These are phyloP conservation scores for Beris chalybata DNA, from an alignment of 2,888 invertebrate species.

Conservation along the genomic window DNA sequence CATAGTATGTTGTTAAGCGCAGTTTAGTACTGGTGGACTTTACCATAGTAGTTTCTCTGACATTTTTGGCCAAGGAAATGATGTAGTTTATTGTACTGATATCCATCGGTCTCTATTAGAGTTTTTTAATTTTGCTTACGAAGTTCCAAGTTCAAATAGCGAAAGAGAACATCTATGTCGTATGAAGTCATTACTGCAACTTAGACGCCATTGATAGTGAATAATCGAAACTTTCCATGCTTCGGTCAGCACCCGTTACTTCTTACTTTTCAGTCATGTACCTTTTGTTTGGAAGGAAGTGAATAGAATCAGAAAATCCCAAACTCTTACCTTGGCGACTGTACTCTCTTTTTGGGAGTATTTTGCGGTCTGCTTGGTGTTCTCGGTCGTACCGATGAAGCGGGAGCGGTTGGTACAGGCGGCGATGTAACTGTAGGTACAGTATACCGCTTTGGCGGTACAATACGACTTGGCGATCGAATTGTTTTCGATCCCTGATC, in stretches of 20 bases:
- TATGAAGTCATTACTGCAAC: too few species aligned
- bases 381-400: constrained; percentile 39
- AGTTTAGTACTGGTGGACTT: too few species aligned
- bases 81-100: too few species aligned
- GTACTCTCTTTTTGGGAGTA: constrained; percentile 52
- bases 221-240: neutral
- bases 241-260: neutral
- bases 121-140: too few species aligned
- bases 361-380: constrained; percentile 43
- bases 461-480: constrained; percentile 55
- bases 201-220: too few species aligned
- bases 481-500: constrained; percentile 48
- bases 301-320: neutral
- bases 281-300: neutral
- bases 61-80: too few species aligned
- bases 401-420: constrained; percentile 27
- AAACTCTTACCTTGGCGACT: constrained; percentile 50
- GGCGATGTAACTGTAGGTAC: constrained; percentile 42
- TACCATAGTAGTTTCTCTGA: too few species aligned
- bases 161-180: too few species aligned
- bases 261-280: neutral
- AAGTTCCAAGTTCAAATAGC: too few species aligned
- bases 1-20: too few species aligned
- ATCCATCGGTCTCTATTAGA: too few species aligned
- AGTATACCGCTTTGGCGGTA: constrained; percentile 55